Base-by-base conservation (phyloP, 2,797 vertebrate species). In the Acropternis orthonyx region DNA sequence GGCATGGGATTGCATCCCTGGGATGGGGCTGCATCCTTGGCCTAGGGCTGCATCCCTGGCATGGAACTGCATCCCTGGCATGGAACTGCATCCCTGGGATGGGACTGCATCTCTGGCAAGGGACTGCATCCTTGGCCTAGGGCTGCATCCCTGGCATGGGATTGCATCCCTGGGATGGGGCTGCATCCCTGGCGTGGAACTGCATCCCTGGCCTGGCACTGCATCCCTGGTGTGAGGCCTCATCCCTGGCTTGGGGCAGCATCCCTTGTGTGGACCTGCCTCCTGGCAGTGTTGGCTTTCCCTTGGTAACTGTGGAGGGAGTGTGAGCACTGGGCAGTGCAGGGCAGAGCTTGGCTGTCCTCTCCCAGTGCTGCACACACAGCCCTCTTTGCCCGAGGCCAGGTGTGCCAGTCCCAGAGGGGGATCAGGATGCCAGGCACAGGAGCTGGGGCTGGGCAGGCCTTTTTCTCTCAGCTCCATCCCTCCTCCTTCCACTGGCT, bases 401-500 rank as follows among this genome's bases (percentile, higher is more conserved):
- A 1, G 1, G 1, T 46, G 26, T 54, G 15, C 72, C 68, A 48
- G 75, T 58, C 59, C 36, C 58, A 20, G 63, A 22, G 43, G 39
- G 51, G 48, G 4, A 0, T 3, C 72, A 4, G 5, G 37, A 6
- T 71, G 52, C 58, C 69, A 2, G 5, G 43, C 39, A 2, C 0
- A 0, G 24, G 75, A 55, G 73, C 26, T 68, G 72, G 85, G 34
- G 66, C 88, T 66, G 80, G 51, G 56, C 41, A 16, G 88, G 75
- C 12, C 0, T 28, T 88, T 48, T 51, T 51, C 37, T 61, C 52
- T 51, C 59, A 20, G 56, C 63, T 62, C 52, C 41, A 18, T 22
- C 44, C 8, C 32, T 91, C 15, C 24, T 93, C 18, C 19, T 62
- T 27, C 37, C 17, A 0, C 23, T 41, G 83, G 37, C 48, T 56